Evolutionary conservation across 2,888 invertebrate species (phyloP), one percentile per base, ranked within the genome.

Genomic region (Tholera decimalis): DNA sequence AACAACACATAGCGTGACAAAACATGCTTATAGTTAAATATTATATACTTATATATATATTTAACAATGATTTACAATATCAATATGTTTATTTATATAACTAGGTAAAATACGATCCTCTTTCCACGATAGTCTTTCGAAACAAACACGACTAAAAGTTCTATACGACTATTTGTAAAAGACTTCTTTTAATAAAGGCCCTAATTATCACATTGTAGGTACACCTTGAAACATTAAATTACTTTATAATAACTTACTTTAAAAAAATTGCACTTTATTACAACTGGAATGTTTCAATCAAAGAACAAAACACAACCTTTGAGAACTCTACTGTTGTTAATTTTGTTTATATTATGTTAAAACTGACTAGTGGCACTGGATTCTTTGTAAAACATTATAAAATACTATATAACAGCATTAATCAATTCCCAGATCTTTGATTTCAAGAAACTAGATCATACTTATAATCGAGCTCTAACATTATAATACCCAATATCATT

Each of bases 341-440:
- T 74, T 78, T 76, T 83, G 71, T 76, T 75, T 54, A 73, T 70
- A 82, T 76, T 79, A 59, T 71, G 69, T 80, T 82, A 68, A 63
- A 71, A 64, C 73, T 89, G 89, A 89, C 89, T 89, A 89, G 89
- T 81, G 79, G 79, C 76, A 82, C 77, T 71, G 77, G 77, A 63
- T 71, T 71, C 61, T 68, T 56, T 54, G 28, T 44, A 73, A 73
- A 61, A 67, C 33, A 64, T 59, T 51, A 44, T 50, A 67, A 47
- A 65, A 28, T 22, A 65, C 57, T 77, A 71, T 41, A 46, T 66
- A 71, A 53, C 49, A 44, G 61, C 51, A 39, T 58, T 46, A 47
- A 41, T 57, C 35, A 43, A 26, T 39, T 64, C 67, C 50, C 76
- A 78, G 79, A 81, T 74, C 82, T 74, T 72, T 60, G 24, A 50